Conservation (phyloP, 2,797 vertebrate genomes). For the Enteromius fasciolatus region DNA sequence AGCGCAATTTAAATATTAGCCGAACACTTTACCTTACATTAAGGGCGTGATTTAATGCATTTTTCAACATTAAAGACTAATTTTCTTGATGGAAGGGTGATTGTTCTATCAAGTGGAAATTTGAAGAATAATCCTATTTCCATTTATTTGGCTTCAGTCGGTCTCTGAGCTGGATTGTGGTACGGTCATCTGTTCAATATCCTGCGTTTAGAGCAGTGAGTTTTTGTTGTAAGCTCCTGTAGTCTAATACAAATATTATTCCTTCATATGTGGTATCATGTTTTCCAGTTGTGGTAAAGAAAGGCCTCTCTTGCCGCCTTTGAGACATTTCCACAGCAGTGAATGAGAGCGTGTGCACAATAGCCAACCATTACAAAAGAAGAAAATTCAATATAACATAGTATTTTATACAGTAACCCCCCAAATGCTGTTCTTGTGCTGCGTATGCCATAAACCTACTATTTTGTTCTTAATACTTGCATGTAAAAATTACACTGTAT, state of each 20-base stretch:
- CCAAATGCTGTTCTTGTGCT: neutral
- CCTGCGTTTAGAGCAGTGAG: neutral
- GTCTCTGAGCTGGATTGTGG: neutral
- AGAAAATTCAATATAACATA: neutral
- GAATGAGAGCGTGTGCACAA: neutral
- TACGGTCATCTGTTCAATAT: conserved; percentile 7
- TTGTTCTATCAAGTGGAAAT: neutral
- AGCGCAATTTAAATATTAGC: neutral
- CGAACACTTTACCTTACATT: neutral
- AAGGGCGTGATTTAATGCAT: neutral
- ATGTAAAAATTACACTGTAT: neutral
- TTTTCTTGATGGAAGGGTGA: neutral
- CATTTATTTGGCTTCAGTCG: neutral
- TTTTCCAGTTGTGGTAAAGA: conserved; percentile 6
- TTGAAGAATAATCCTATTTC: neutral
- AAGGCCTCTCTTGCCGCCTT: neutral
- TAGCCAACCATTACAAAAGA: conserved; percentile 14
- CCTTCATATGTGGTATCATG: conserved; percentile 32
- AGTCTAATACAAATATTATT: conserved; percentile 27
- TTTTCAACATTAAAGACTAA: neutral
- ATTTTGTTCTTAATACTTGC: neutral
- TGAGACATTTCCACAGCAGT: neutral
- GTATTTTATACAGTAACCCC: neutral
- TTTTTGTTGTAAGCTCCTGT: neutral
- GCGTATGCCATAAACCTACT: neutral